phyloP scores from a whole-genome alignment of 2,797 vertebrate species.

The Allobates femoralis region DNA sequence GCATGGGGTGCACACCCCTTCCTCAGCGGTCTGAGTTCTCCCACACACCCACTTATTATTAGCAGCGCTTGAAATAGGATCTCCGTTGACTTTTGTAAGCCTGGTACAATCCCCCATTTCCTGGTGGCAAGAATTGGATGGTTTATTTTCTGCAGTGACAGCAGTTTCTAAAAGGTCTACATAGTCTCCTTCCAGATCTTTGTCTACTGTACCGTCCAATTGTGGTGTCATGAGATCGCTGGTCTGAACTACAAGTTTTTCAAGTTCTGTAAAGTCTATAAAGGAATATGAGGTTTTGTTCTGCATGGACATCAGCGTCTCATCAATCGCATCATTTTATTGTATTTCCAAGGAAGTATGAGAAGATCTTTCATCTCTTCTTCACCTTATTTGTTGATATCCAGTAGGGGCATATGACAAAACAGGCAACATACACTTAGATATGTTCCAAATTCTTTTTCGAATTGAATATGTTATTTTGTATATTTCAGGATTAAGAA shows the following conservation, averaged over 20 bases:
- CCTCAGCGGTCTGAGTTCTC: conserved; percentile 70
- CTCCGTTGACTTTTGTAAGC: conserved; percentile 54
- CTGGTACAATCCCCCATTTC: background rate
- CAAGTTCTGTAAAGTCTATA: conserved; percentile 71
- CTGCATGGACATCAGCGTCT: background rate
- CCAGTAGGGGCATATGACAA: background rate
- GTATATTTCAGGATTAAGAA: background rate
- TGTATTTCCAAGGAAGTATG: background rate
- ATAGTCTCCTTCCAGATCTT: conserved; percentile 84
- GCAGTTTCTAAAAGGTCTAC: conserved; percentile 84
- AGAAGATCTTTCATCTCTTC: background rate
- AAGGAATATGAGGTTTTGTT: conserved; percentile 72
- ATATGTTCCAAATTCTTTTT: background rate
- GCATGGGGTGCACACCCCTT: conserved; percentile 80
- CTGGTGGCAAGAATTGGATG: background rate
- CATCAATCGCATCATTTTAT: background rate
- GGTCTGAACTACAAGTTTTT: conserved; percentile 63
- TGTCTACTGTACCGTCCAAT: conserved; percentile 73
- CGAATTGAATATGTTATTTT: too few relatives aligned
- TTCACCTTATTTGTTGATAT: background rate
- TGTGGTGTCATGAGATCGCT: conserved; percentile 75
- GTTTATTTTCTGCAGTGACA: conserved; percentile 70
- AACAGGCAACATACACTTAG: background rate
- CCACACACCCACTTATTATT: conserved; percentile 65
- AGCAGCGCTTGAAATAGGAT: conserved; percentile 25